Conservation (phyloP, 2,797 vertebrate species). For the Hydrocynus forskahlii region DNA sequence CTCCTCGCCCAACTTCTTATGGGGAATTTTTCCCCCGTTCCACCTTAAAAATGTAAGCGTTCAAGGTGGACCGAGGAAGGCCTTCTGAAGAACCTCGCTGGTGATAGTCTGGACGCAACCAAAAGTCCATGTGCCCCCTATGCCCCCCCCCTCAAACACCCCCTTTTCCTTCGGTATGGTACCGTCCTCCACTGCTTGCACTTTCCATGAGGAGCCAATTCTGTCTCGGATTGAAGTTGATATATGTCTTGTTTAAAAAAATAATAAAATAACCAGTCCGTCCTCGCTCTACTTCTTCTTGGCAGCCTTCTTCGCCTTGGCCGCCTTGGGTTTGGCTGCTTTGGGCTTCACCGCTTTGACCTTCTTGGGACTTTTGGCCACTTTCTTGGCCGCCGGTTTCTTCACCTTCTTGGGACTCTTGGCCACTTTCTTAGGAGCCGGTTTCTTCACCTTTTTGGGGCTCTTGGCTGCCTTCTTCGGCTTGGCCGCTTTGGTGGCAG, state of each 20-base stretch:
- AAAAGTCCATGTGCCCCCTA: neutral
- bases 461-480: conserved; percentile 55
- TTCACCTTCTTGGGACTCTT: conserved; percentile 62
- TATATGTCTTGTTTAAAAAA: too few relatives aligned
- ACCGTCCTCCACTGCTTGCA: conserved; percentile 20
- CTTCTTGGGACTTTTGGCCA: conserved; percentile 57
- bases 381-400: conserved; percentile 59
- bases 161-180: conserved; percentile 12
- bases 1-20: too few relatives aligned
- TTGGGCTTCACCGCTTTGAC: conserved; percentile 57
- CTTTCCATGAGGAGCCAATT: too few relatives aligned
- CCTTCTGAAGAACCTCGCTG: neutral
- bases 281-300: conserved; percentile 59
- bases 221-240: too few relatives aligned
- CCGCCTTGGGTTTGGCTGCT: conserved; percentile 53
- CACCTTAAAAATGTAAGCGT: neutral
- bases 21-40: neutral
- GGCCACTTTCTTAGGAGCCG: conserved; percentile 49
- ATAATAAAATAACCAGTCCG: too few relatives aligned
- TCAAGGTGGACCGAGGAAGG: neutral
- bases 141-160: neutral
- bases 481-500: conserved; percentile 39
- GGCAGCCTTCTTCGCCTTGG: conserved; percentile 53
- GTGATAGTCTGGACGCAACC: conserved; percentile 21
- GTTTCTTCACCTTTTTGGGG: conserved; percentile 62